Percentiles rank a stretch among this genome's conserved stretches.
These are phyloP conservation scores for Neosilurus mollespiculum DNA, from an alignment of 2,797 vertebrate genomes.

Conservation along the genomic window DNA sequence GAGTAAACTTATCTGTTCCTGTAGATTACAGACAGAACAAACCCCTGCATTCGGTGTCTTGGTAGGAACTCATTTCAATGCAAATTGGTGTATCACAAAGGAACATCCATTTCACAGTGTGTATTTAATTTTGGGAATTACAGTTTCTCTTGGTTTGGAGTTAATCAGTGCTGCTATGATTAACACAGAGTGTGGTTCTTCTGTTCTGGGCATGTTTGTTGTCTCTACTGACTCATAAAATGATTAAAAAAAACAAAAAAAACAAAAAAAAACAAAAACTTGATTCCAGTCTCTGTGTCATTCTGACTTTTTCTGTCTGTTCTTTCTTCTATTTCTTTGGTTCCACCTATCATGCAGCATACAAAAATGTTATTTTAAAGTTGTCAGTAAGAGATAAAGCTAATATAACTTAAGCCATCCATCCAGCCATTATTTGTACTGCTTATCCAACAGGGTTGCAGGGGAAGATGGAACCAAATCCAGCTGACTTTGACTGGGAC, in stretches of 20 bases:
- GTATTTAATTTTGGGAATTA: neutral
- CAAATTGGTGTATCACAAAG: slow-evolving; percentile 2
- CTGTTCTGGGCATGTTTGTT: slow-evolving; percentile 1
- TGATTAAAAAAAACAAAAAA: neutral
- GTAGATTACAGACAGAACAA: neutral
- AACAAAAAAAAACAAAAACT: no score
- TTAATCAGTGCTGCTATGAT: slow-evolving; percentile 6
- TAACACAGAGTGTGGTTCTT: neutral
- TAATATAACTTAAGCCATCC: neutral
- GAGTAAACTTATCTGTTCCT: neutral
- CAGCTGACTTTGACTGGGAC: no score
- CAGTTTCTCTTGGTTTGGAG: slow-evolving; percentile 3
- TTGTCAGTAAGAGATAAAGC: neutral
- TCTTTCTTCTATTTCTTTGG: neutral
- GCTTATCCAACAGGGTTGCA: no score
- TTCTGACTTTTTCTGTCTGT: neutral
- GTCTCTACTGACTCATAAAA: neutral
- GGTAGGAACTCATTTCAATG: slow-evolving; percentile 27
- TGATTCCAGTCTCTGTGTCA: neutral
- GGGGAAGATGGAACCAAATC: no score
- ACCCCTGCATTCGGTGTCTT: neutral
- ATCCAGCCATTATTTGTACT: neutral
- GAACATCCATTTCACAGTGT: slow-evolving; percentile 10
- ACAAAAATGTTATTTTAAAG: neutral
- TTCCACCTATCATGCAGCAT: neutral